A percentile compares a stretch with the other conserved stretches of the same genome.
These are phyloP conservation scores for Panopea generosa DNA, from an alignment of 2,888 invertebrate genomes.

Conservation along the genomic window DNA sequence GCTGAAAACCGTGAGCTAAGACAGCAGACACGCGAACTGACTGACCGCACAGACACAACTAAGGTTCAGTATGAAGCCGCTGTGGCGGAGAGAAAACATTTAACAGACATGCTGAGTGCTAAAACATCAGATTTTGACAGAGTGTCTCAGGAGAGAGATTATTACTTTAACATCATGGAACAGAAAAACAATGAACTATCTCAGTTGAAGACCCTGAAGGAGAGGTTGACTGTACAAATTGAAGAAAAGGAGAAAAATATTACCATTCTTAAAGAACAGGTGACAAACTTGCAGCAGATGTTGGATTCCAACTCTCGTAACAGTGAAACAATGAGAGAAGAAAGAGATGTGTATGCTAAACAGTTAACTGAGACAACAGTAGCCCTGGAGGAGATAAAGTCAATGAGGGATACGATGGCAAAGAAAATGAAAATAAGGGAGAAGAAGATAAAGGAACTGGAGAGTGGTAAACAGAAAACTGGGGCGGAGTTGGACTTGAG, in stretches of 20 bases:
- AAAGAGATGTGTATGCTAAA: constrained; percentile 72
- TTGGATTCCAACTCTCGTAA: constrained; percentile 73
- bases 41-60: constrained; percentile 69
- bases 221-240: constrained; percentile 76
- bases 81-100: constrained; percentile 71
- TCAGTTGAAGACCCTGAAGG: constrained; percentile 70
- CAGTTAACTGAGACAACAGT: constrained; percentile 71
- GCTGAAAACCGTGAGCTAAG: constrained; percentile 70
- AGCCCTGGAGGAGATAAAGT: constrained; percentile 73
- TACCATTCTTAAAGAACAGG: constrained; percentile 75
- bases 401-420: constrained; percentile 69
- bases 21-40: constrained; percentile 68
- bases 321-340: constrained; percentile 73
- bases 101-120: constrained; percentile 72
- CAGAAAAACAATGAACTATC: constrained; percentile 76
- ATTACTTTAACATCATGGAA: constrained; percentile 76
- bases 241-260: constrained; percentile 82
- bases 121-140: constrained; percentile 72
- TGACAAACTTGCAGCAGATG: constrained; percentile 72
- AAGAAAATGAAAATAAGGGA: constrained; percentile 77
- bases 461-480: constrained; percentile 70
- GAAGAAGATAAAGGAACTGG: constrained; percentile 73
- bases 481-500: constrained; percentile 62
- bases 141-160: constrained; percentile 77
- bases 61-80: constrained; percentile 71